Conservation (phyloP, 2,797 vertebrate genomes). For the Poecilia gillii region DNA sequence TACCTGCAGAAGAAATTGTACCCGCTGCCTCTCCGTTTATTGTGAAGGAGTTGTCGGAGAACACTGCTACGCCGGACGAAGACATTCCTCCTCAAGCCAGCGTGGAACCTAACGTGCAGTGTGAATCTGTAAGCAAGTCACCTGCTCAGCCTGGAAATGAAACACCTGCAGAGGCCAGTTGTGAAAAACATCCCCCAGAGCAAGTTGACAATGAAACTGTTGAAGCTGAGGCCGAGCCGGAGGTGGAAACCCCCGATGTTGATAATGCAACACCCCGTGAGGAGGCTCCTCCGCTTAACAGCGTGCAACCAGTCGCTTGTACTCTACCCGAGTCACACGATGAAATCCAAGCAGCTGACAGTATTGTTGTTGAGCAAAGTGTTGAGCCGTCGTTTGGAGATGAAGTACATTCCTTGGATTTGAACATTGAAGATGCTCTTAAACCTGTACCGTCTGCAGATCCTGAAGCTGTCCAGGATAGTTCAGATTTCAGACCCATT, state of each 20-base stretch:
- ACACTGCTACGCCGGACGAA: conserved; percentile 1
- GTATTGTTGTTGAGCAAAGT: conserved; percentile 18
- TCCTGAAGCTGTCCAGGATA: conserved; percentile 10
- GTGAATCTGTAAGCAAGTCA: background rate
- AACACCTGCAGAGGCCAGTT: conserved; percentile 7
- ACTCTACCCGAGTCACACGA: background rate
- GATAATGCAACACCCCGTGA: conserved; percentile 16
- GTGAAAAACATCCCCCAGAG: conserved; percentile 12
- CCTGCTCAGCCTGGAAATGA: background rate
- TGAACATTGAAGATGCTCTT: conserved; percentile 16
- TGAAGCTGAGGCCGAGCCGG: conserved; percentile 3
- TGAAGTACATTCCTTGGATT: background rate
- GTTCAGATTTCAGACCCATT: background rate
- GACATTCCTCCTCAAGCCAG: conserved; percentile 4
- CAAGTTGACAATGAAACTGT: conserved; percentile 14
- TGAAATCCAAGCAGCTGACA: conserved; percentile 18
- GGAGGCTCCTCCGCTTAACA: conserved; percentile 6
- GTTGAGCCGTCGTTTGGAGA: conserved; percentile 11
- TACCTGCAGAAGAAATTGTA: conserved; percentile 2
- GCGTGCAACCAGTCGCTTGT: background rate
- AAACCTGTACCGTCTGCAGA: conserved; percentile 20
- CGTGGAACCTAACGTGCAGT: conserved; percentile 5
- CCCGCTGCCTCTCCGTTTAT: conserved; percentile 8
- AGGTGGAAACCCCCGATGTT: background rate
- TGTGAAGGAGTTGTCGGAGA: background rate